Evolutionary conservation across 2,797 vertebrate genomes (phyloP), one percentile per base, ranked within the genome.

Genomic region (Caiman crocodilus): DNA sequence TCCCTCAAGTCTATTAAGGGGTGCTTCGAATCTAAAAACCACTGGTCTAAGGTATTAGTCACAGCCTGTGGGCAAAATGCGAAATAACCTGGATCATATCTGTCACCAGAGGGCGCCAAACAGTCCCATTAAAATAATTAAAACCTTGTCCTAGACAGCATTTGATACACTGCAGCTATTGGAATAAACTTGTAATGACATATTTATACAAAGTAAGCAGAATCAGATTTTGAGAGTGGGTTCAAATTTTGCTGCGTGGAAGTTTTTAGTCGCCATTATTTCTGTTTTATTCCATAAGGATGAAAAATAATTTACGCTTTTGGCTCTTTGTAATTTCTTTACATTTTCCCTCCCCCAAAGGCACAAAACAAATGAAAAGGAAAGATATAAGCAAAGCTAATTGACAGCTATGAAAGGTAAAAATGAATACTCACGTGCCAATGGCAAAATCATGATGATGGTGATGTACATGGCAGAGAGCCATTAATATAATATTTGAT

Each of bases 401-500:
- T 87, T 8, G 75, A 32, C n/a, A 57, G 60, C 77, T 86, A 63
- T 76, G 67, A 4, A 67, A 58, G 50, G 30, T 10, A 32, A 25
- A 25, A 23, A 13, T 73, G 35, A 4, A 50, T 42, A 73, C 11
- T 32, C 67, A 82, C 61, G 77, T 65, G 87, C 81, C 75, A 83
- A 65, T 16, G 7, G 87, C 74, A 57, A 82, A 87, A 32, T 59
- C 76, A 71, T 3, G 56, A 87, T 3, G 42, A 84, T 89, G 92
- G 94, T 90, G 90, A 84, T 21, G 18, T 69, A 56, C 55, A 92
- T 88, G 69, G 89, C 85, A 75, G 88, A 15, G 73, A 73, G 88
- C 92, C 94, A 95, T 95, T 96, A 95, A 84, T 86, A 92, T 15
- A 14, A 2, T 18, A 64, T 30, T 96, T 56, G 79, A 89, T 79